A percentile compares a stretch with the other conserved stretches of the same genome.
Conservation (phyloP, 2,797 vertebrate species). For the Thaleichthys pacificus region DNA sequence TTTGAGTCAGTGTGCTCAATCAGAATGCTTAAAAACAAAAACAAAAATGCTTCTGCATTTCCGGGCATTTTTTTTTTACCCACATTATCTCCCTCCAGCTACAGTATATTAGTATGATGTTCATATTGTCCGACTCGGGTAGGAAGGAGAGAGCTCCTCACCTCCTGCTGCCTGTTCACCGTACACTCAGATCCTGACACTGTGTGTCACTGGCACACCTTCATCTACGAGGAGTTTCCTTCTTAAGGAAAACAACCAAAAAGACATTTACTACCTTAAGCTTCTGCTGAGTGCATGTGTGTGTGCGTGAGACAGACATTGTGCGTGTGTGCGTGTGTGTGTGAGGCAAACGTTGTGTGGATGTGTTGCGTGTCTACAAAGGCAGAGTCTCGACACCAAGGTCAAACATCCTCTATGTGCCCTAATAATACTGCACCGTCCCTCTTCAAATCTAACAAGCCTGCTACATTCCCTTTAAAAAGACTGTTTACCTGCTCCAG, state of each 20-base stretch:
- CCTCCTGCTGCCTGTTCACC: constrained; percentile 59
- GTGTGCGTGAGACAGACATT: too few relatives aligned
- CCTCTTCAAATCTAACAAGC: constrained; percentile 66
- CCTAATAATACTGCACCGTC: constrained; percentile 66
- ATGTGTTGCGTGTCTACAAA: constrained; percentile 38
- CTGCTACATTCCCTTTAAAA: constrained; percentile 58
- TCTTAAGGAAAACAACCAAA: constrained; percentile 49
- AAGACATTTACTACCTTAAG: constrained; percentile 58
- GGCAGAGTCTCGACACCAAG: constrained; percentile 71
- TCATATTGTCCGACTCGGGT: constrained; percentile 5
- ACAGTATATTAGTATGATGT: background rate
- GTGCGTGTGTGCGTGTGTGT: background rate
- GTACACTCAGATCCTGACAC: constrained; percentile 61
- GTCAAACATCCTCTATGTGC: constrained; percentile 76
- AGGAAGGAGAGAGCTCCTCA: constrained; percentile 40
- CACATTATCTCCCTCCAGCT: background rate
- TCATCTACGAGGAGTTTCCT: too few relatives aligned
- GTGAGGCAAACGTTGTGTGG: constrained; percentile 11
- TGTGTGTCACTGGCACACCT: constrained; percentile 42
- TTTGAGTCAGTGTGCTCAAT: constrained; percentile 24
- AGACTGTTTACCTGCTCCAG: constrained; percentile 73
- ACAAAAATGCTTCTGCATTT: background rate
- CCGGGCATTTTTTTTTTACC: background rate
- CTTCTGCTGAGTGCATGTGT: constrained; percentile 25
- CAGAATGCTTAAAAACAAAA: constrained; percentile 25